A percentile compares a stretch with the other conserved stretches of the same genome.
Evolutionary conservation across 35 echinoderm and acorn worm genomes (phyloP).

Genomic region (Ophioderma brevispina): DNA sequence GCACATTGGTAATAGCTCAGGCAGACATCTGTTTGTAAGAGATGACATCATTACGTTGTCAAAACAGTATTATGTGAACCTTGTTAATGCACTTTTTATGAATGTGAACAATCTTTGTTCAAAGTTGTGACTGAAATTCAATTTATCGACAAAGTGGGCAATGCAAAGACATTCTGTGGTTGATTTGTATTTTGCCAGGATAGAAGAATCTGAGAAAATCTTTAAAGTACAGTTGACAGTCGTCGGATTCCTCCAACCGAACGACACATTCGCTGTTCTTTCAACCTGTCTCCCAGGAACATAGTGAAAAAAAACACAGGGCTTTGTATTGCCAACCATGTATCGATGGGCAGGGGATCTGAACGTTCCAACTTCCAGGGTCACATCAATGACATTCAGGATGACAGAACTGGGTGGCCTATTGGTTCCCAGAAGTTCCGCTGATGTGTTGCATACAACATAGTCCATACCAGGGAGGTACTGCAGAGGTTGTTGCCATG

Average conservation of each 20-base stretch:
- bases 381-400: too few species aligned
- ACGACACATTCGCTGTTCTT: background rate
- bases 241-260: background rate
- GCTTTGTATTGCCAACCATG: background rate
- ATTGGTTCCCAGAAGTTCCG: too few species aligned
- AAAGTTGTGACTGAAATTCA: background rate
- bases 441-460: too few species aligned
- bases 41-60: background rate
- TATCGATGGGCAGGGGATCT: background rate
- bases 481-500: too few species aligned
- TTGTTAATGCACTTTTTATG: background rate
- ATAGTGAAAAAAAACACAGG: background rate
- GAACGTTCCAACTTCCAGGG: background rate
- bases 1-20: background rate
- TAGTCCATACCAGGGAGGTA: too few species aligned
- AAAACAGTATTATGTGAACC: background rate
- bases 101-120: background rate
- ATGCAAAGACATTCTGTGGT: background rate
- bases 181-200: background rate
- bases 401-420: too few species aligned
- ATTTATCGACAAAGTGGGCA: background rate
- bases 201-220: background rate
- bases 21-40: background rate
- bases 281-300: background rate
- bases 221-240: background rate